Percentiles rank a stretch among this genome's conserved stretches.
phyloP scores from a whole-genome alignment of 1,140 invertebrate genomes.

The Drosophila willistoni region DNA sequence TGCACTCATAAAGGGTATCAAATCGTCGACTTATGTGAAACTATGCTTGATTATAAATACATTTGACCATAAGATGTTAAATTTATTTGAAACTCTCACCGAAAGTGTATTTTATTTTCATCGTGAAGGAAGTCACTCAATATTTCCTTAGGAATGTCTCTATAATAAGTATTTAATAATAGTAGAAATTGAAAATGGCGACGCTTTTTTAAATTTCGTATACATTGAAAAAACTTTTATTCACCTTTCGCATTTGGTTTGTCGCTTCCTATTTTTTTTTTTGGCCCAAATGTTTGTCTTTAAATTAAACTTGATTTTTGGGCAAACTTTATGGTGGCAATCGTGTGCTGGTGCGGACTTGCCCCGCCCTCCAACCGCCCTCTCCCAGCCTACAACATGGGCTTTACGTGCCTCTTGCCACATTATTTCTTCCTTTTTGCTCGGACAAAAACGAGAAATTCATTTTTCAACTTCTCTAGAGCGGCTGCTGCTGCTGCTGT shows the following conservation, averaged over 20 bases:
- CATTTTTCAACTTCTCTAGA: slow-evolving; percentile 72
- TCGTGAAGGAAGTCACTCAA: neutral
- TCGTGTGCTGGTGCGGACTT: slow-evolving; percentile 4
- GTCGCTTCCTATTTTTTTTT: slow-evolving; percentile 31
- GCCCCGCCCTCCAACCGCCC: slow-evolving; percentile 7
- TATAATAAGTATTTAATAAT: neutral
- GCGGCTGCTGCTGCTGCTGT: slow-evolving; percentile 44
- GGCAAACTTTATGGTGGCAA: slow-evolving; percentile 56
- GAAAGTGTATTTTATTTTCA: neutral
- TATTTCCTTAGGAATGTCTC: neutral
- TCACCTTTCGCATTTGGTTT: slow-evolving; percentile 19
- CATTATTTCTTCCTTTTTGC: slow-evolving; percentile 47
- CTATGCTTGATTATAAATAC: too few species aligned
- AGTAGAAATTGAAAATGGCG: neutral
- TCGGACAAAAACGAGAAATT: slow-evolving; percentile 72
- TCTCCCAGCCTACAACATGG: slow-evolving; percentile 24
- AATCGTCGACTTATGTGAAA: too few species aligned
- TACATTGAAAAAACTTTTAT: neutral
- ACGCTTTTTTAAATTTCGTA: too few species aligned
- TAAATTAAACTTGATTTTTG: slow-evolving; percentile 69
- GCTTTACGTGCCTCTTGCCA: slow-evolving; percentile 66
- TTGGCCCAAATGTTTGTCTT: slow-evolving; percentile 68
- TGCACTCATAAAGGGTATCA: too few species aligned
- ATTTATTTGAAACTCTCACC: neutral
- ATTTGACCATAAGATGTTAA: too few species aligned